phyloP scores from a whole-genome alignment of 92 coral and sea anemone species.

The Hydrozoanthus gracilis region DNA sequence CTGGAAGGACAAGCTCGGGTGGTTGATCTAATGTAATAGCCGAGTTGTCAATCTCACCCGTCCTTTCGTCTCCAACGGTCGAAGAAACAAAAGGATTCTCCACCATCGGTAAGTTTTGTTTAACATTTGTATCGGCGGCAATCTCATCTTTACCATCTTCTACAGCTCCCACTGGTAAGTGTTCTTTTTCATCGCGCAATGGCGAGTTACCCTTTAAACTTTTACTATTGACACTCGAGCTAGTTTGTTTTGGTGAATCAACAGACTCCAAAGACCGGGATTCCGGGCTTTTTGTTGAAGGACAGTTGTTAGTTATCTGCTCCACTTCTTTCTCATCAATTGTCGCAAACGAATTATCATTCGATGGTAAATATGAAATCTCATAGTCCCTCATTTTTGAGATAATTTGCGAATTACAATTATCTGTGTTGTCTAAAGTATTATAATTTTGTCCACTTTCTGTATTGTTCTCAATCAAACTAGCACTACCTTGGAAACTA shows the following conservation, averaged over 20 bases:
- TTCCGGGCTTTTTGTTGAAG: not conserved
- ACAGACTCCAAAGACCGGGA: not conserved
- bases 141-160: not conserved
- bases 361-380: constrained; percentile 2
- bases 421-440: not conserved
- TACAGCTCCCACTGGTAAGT: not conserved
- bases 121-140: not conserved
- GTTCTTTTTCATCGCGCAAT: no score
- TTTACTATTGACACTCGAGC: not conserved
- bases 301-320: not conserved
- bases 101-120: not conserved
- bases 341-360: not conserved
- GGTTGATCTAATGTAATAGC: not conserved
- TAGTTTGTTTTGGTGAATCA: not conserved
- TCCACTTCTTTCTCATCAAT: constrained; percentile 19
- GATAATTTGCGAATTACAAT: not conserved
- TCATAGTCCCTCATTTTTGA: not conserved
- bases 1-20: not conserved
- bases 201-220: not conserved
- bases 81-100: constrained; percentile 13
- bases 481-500: not conserved
- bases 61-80: not conserved
- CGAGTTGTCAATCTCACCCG: not conserved
- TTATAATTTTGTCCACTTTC: not conserved
- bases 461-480: not conserved